Base-by-base conservation (phyloP, 1,140 invertebrate genomes). In the Scylla paramamosain region DNA sequence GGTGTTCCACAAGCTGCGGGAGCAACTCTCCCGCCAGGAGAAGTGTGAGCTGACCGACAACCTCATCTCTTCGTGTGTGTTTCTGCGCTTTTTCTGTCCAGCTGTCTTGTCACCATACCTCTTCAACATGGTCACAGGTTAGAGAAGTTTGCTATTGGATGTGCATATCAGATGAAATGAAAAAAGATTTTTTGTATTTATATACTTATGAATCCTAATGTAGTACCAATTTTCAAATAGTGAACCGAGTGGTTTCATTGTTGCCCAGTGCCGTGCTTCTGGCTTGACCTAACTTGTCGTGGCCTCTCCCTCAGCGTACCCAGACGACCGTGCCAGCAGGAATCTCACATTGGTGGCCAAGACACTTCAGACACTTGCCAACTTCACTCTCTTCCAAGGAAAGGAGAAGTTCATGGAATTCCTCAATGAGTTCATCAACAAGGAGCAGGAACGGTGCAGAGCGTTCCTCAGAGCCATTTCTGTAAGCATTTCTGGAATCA, bases 341-440 rank as follows among this genome's bases (percentile, higher is more conserved):
- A 99, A 99, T 97, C 97, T 99, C 87, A 99, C 99, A 16, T 97
- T 99, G 93, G 98, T 99, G 31, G 99, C 99, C 45, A 99, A 99
- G 97, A 99, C 99, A 1, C 97, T 99, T 45, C 99, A 99, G 97
- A 99, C 98, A 0, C 97, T 99, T 96, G 99, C 99, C 0, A 99
- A 99, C 97, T 99, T 99, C 97, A 99, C 99, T 25, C 98, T 98
- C 95, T 99, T 99, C 97, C 99, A 99, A 97, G 99, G 98, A 94
- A 99, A 99, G 97, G 99, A 99, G 97, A 98, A 98, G 96, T 99
- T 99, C 96, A 99, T 99, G 99, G 99, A 99, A 97, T 99, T 99
- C 97, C 98, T 99, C 97, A 99, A 99, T 97, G 98, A 98, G 96
- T 98, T 99, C 96, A 98, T 99, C 31, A 98, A 99, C 96, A 98